These are phyloP conservation scores for Rhopalosiphum maidis DNA, from an alignment of 1,140 invertebrate genomes.

Conservation along the genomic window DNA sequence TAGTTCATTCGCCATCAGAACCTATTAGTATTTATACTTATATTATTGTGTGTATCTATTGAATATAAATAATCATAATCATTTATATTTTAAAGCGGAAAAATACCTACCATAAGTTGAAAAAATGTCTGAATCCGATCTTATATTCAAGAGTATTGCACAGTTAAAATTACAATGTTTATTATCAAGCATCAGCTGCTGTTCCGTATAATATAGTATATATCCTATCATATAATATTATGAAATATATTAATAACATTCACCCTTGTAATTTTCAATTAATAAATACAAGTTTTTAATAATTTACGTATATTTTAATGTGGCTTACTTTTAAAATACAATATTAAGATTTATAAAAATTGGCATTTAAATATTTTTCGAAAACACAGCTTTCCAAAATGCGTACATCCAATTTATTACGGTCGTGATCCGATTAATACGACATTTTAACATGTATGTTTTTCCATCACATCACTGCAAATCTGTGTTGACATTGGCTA, in stretches of 20 bases:
- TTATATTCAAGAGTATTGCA: neutral
- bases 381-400: neutral
- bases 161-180: neutral
- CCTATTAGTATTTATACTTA: no score
- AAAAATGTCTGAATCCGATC: neutral
- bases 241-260: neutral
- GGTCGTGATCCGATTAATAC: neutral
- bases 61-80: neutral
- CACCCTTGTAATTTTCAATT: neutral
- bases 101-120: neutral
- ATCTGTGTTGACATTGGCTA: no score
- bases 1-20: neutral
- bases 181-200: neutral
- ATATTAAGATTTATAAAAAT: neutral
- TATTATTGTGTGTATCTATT: neutral
- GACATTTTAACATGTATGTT: no score
- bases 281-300: neutral
- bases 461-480: no score
- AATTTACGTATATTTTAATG: neutral
- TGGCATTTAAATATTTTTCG: neutral
- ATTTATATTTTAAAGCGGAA: neutral
- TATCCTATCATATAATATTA: no score
- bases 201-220: neutral
- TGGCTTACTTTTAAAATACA: neutral
- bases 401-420: neutral